Evolutionary conservation across 1,140 invertebrate species (phyloP).

Genomic region (Nymphalis io): DNA sequence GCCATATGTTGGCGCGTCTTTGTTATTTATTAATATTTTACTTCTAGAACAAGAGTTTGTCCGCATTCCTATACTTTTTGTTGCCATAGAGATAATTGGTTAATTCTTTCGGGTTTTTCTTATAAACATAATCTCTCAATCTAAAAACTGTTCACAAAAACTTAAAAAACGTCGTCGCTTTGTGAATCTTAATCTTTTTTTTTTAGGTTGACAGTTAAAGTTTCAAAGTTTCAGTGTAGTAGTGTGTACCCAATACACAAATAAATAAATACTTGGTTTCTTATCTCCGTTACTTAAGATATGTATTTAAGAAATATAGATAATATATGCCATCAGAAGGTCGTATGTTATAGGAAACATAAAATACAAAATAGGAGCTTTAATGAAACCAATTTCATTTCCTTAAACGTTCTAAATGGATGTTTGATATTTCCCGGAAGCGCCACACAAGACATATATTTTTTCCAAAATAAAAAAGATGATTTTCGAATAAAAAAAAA

Average conservation of each 20-base stretch:
- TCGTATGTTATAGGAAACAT: conserved; percentile 1
- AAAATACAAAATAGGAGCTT: conserved; percentile 5
- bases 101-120: neutral
- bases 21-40: conserved; percentile 69
- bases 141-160: neutral
- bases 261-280: too few species aligned
- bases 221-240: too few species aligned
- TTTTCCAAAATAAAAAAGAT: too few species aligned
- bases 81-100: conserved; percentile 44
- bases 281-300: too few species aligned
- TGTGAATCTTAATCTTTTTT: too few species aligned
- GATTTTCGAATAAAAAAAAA: neutral
- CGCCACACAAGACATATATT: conserved; percentile 10
- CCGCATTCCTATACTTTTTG: conserved; percentile 65
- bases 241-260: too few species aligned
- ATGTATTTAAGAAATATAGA: neutral
- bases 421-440: conserved; percentile 1
- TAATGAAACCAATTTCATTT: conserved; percentile 18
- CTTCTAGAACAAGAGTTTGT: conserved; percentile 55
- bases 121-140: neutral
- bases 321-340: neutral
- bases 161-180: neutral
- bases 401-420: conserved; percentile 18
- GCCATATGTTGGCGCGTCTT: conserved; percentile 61
- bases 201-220: too few species aligned